Evolutionary conservation across 2,888 invertebrate species (phyloP).

Genomic region (Catotricha subobsoleta): DNA sequence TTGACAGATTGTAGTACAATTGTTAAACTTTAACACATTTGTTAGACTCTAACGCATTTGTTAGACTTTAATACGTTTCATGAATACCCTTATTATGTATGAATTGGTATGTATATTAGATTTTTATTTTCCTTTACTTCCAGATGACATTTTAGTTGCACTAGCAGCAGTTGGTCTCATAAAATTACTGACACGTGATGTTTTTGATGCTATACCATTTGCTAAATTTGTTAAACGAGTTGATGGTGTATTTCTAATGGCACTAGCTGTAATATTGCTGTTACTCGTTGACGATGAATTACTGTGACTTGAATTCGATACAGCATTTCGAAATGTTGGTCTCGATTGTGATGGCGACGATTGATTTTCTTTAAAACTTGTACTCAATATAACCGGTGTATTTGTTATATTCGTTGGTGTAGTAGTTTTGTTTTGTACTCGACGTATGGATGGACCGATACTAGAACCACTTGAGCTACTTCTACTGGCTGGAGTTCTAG

Average conservation of each 20-base stretch:
- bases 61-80: too few species aligned
- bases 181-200: constrained; percentile 37
- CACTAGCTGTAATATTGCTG: not conserved
- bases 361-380: constrained; percentile 32
- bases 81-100: too few species aligned
- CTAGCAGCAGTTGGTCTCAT: constrained; percentile 81
- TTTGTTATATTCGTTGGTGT: constrained; percentile 12
- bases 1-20: too few species aligned
- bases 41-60: too few species aligned
- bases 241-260: too few species aligned
- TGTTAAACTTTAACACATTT: too few species aligned
- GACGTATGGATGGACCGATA: constrained; percentile 31
- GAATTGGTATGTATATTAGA: too few species aligned
- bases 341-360: constrained; percentile 9
- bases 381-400: constrained; percentile 17
- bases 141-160: constrained; percentile 40
- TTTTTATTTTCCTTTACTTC: constrained; percentile 3
- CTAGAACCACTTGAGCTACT: constrained; percentile 41
- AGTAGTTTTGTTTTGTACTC: constrained; percentile 16
- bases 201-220: constrained; percentile 18
- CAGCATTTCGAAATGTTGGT: constrained; percentile 8
- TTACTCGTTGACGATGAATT: constrained; percentile 1
- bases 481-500: constrained; percentile 36
- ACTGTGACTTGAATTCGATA: constrained; percentile 1
- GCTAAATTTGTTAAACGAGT: constrained; percentile 12